Evolutionary conservation across 1,140 invertebrate species (phyloP).

Genomic region (Drosophila auraria): DNA sequence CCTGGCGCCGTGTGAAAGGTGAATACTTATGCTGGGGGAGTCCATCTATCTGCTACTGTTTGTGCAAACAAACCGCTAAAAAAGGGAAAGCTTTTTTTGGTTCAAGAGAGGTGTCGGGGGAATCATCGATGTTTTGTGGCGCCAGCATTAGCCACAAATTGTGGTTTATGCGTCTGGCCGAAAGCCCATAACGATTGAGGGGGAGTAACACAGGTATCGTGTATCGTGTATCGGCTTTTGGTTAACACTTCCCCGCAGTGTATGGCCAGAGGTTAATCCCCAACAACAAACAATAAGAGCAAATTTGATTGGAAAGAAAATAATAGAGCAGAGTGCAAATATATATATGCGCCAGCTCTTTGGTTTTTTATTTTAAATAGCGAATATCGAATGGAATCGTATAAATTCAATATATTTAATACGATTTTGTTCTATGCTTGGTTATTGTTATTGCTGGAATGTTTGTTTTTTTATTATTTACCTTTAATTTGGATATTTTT

Average conservation of each 20-base stretch:
- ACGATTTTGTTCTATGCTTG: constrained; percentile 7
- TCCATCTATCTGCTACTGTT: constrained; percentile 59
- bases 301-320: constrained; percentile 14
- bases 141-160: constrained; percentile 63
- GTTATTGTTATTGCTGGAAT: neutral
- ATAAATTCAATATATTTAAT: constrained; percentile 3
- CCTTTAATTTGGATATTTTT: constrained; percentile 18
- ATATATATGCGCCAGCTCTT: neutral
- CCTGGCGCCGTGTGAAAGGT: constrained; percentile 65
- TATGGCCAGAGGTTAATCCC: constrained; percentile 31
- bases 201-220: constrained; percentile 23
- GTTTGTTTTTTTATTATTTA: constrained; percentile 22
- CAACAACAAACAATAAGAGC: constrained; percentile 22
- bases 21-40: constrained; percentile 56
- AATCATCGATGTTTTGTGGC: constrained; percentile 45
- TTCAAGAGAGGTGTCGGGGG: constrained; percentile 42
- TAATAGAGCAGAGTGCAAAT: constrained; percentile 6
- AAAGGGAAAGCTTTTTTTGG: constrained; percentile 65
- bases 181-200: constrained; percentile 28
- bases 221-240: constrained; percentile 9
- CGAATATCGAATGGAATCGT: constrained; percentile 2
- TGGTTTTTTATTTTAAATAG: constrained; percentile 9
- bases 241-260: neutral
- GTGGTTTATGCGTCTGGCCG: constrained; percentile 68
- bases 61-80: constrained; percentile 34